phyloP scores from a whole-genome alignment of 1,140 invertebrate species.

The Drosophila virilis region DNA sequence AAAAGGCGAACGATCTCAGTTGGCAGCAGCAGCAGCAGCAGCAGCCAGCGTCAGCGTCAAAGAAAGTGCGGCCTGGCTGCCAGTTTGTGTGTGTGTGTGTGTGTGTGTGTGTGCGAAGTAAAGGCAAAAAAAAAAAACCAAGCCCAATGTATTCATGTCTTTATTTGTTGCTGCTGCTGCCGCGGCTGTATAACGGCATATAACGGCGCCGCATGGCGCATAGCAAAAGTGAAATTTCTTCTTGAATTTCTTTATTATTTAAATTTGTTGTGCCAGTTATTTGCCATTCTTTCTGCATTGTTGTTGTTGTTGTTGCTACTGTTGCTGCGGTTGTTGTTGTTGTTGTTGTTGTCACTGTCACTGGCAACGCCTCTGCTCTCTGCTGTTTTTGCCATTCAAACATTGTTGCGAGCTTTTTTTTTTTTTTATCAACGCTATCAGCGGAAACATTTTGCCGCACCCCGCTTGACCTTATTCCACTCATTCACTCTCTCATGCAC shows the following conservation, averaged over 20 bases:
- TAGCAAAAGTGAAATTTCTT: conserved; percentile 73
- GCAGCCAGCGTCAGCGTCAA: conserved; percentile 36
- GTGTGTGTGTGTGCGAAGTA: conserved; percentile 51
- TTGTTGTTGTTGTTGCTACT: conserved; percentile 7
- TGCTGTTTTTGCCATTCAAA: conserved; percentile 33
- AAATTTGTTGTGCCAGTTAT: conserved; percentile 51
- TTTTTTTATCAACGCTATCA: conserved; percentile 73
- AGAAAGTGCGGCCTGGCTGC: conserved; percentile 65
- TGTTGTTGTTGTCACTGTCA: conserved; percentile 21
- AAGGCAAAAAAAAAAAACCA: conserved; percentile 61
- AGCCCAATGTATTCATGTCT: conserved; percentile 56
- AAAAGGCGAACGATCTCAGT: conserved; percentile 54
- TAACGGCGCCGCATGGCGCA: conserved; percentile 40
- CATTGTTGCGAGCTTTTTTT: conserved; percentile 37
- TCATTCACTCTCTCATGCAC: conserved; percentile 3
- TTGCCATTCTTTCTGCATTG: conserved; percentile 49
- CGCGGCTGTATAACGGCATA: conserved; percentile 7
- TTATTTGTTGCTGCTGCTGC: conserved; percentile 30
- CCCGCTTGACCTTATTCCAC: conserved; percentile 76
- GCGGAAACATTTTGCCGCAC: conserved; percentile 76
- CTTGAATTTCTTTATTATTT: conserved; percentile 56
- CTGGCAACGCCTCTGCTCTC: conserved; percentile 41
- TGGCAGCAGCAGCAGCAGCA: neutral
- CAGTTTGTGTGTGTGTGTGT: conserved; percentile 12
- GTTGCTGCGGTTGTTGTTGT: conserved; percentile 4